Conservation (phyloP, 2,797 vertebrate species). For the Epinephelus awoara region DNA sequence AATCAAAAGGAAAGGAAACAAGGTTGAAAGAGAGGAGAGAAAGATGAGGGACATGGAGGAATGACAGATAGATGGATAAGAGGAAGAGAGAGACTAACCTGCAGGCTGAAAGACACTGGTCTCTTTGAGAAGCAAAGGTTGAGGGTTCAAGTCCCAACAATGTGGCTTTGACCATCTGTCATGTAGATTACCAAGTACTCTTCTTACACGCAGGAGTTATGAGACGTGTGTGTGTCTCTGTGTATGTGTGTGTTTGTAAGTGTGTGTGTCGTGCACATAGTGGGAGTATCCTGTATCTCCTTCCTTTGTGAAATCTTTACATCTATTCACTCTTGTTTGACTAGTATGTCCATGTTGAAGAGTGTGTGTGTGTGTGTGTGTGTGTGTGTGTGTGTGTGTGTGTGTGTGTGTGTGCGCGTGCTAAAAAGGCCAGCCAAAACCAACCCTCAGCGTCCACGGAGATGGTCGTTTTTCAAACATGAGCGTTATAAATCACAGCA, state of each 20-base stretch:
- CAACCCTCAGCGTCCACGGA: slow-evolving; percentile 26
- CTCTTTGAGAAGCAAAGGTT: slow-evolving; percentile 71
- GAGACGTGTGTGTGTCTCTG: slow-evolving; percentile 31
- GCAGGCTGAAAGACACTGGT: slow-evolving; percentile 63
- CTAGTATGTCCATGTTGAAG: slow-evolving; percentile 24
- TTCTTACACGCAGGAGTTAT: slow-evolving; percentile 38
- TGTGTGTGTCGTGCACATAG: slow-evolving; percentile 14
- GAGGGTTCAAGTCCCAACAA: slow-evolving; percentile 73
- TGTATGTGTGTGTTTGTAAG: slow-evolving; percentile 19
- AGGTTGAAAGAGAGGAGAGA: slow-evolving; percentile 40
- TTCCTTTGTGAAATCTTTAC: slow-evolving; percentile 37
- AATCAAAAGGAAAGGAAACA: slow-evolving; percentile 30
- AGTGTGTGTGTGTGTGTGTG: slow-evolving; percentile 30
- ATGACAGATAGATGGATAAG: slow-evolving; percentile 61
- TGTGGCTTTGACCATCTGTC: slow-evolving; percentile 77
- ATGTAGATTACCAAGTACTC: slow-evolving; percentile 67
- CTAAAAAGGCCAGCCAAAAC: slow-evolving; percentile 46
- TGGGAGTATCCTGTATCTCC: slow-evolving; percentile 47
- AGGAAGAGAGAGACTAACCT: slow-evolving; percentile 54
- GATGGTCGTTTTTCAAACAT: slow-evolving; percentile 44
- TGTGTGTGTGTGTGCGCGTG: background rate
- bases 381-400: background rate
- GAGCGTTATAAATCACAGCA: slow-evolving; percentile 60
- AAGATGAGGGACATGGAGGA: slow-evolving; percentile 46
- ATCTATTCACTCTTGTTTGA: slow-evolving; percentile 36